phyloP scores from a whole-genome alignment of 2,797 vertebrate genomes.

The Kryptopterus vitreolus region DNA sequence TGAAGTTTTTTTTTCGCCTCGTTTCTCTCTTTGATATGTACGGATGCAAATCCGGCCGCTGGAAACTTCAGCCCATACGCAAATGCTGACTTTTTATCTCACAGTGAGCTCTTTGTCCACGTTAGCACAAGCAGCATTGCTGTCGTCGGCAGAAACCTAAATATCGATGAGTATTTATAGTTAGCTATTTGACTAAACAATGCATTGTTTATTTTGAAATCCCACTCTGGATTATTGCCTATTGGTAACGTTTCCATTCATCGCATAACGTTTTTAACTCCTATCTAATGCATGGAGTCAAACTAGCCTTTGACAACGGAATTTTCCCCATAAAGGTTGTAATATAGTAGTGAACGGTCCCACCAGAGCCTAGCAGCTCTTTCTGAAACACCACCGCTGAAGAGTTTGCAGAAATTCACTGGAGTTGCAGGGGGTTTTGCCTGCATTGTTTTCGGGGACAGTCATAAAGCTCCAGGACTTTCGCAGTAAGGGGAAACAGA shows the following conservation, averaged over 20 bases:
- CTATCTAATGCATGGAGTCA: neutral
- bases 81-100: slow-evolving; percentile 62
- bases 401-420: neutral
- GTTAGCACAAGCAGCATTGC: slow-evolving; percentile 1
- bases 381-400: slow-evolving; percentile 2
- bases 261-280: neutral
- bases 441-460: slow-evolving; percentile 24
- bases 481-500: slow-evolving; percentile 18
- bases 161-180: slow-evolving; percentile 1
- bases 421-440: slow-evolving; percentile 22
- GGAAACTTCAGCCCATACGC: slow-evolving; percentile 69
- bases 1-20: slow-evolving; percentile 14
- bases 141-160: neutral
- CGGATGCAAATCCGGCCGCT: slow-evolving; percentile 71
- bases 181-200: slow-evolving; percentile 19
- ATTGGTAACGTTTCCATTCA: neutral
- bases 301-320: neutral
- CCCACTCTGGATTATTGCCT: neutral
- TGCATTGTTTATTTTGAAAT: neutral
- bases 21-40: slow-evolving; percentile 52
- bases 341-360: neutral
- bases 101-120: slow-evolving; percentile 27
- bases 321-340: neutral
- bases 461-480: slow-evolving; percentile 14
- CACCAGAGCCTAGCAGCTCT: slow-evolving; percentile 5